Base-by-base conservation (phyloP, 2,888 invertebrate genomes). In the Agriotes lineatus region DNA sequence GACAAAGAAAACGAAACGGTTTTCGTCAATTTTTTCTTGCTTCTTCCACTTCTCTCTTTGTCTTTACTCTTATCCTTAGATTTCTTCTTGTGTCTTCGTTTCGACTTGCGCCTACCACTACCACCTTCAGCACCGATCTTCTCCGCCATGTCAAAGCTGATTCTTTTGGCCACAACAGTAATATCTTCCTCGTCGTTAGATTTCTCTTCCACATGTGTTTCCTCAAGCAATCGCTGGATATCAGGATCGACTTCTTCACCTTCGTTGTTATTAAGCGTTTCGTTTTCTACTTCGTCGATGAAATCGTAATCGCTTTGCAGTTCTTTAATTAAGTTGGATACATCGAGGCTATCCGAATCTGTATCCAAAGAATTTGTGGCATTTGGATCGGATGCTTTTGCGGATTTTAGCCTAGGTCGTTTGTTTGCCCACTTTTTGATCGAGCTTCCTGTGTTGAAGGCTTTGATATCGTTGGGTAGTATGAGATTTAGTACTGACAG, bases 401-500 rank as follows among this genome's bases (percentile, higher is more conserved):
- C 75, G 0, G 82, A 81, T 73, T 76, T 79, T 33, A 82, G 72
- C 30, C 81, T 77, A 1, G 82, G 79, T 3, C 77, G 75, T 67
- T 83, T 83, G 30, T 79, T 78, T 3, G 79, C 75, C 84, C 83
- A 84, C 69, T 76, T 77, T n/a, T 80, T 77, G 37, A 80, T 65
- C 0, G 82, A 82, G 10, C 78, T 71, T 1, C 82, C 83, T 1
- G 81, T 79, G 64, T 82, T 82, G 56, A 80, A 81, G 14, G 74
- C 68, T 19, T 69, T 59, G 6, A 76, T 37, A 58, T 79, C 64
- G 35, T 78, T 77, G 0, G 83, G 82, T 25, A 82, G 72, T 10
- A 74, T 71, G 42, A 83, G 68, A 48, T 78, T 82, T 16, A 75
- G 79, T 20, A 83, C 76, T 1, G 80, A 66, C 44, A 80, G 60